Conservation (phyloP, 2,888 invertebrate genomes). For the Agriotes lineatus region DNA sequence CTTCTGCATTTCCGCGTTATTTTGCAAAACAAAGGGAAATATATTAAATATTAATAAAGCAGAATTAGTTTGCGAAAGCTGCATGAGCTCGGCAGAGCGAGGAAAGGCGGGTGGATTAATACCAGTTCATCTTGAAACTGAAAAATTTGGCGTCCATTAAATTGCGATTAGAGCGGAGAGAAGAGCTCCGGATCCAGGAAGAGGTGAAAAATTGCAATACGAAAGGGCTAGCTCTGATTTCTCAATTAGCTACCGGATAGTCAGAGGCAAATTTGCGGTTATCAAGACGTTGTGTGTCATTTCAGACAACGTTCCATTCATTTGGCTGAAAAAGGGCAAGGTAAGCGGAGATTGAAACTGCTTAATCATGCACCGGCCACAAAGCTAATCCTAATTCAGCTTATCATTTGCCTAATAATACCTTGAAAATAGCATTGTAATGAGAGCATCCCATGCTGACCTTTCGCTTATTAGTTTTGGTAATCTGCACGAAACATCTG, state of each 20-base stretch:
- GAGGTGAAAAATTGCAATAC: background rate
- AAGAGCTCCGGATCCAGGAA: no score
- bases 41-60: slow-evolving; percentile 35
- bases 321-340: slow-evolving; percentile 4
- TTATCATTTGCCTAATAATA: background rate
- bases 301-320: background rate
- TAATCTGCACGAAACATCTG: slow-evolving; percentile 1
- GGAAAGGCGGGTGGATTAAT: slow-evolving; percentile 15
- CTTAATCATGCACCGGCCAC: background rate
- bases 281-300: background rate
- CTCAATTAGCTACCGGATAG: background rate
- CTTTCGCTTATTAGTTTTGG: slow-evolving; percentile 1
- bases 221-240: background rate
- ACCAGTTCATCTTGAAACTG: slow-evolving; percentile 31
- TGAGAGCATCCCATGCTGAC: background rate
- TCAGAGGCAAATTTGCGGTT: background rate
- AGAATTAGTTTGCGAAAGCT: slow-evolving; percentile 29
- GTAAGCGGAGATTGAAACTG: background rate
- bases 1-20: slow-evolving; percentile 22
- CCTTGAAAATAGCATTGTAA: background rate
- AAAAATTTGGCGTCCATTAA: no score
- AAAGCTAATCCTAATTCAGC: background rate
- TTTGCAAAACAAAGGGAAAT: slow-evolving; percentile 25
- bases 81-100: background rate
- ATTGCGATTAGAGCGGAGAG: no score